Evolutionary conservation across 2,888 invertebrate species (phyloP).

Genomic region (Spialia ferax): DNA sequence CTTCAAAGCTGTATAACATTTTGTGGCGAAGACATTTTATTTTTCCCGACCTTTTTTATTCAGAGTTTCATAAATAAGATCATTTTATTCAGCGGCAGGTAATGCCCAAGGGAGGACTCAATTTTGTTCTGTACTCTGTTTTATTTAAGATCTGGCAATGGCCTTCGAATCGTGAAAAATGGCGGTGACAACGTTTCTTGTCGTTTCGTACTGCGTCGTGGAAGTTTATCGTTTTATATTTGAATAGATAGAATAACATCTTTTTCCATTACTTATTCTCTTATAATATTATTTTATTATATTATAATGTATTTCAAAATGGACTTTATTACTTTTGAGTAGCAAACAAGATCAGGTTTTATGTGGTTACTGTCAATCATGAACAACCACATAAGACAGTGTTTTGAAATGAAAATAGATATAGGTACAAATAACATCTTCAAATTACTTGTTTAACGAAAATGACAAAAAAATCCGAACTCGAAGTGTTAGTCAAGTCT

Average conservation of each 20-base stretch:
- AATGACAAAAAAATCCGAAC: too few relatives aligned
- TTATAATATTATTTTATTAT: too few relatives aligned
- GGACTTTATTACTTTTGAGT: too few relatives aligned
- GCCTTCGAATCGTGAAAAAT: slow-evolving; percentile 26
- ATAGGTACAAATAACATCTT: too few relatives aligned
- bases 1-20: slow-evolving; percentile 16
- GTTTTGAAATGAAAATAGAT: too few relatives aligned
- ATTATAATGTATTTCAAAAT: too few relatives aligned
- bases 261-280: too few relatives aligned
- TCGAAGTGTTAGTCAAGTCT: too few relatives aligned
- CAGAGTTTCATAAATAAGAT: slow-evolving; percentile 36
- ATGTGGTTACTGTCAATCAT: too few relatives aligned
- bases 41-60: slow-evolving; percentile 32
- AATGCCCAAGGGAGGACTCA: slow-evolving; percentile 31
- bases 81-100: slow-evolving; percentile 39
- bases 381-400: too few relatives aligned
- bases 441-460: too few relatives aligned
- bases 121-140: slow-evolving; percentile 28
- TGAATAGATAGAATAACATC: neutral
- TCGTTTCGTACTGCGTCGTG: neutral
- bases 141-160: slow-evolving; percentile 33
- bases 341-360: too few relatives aligned
- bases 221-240: neutral
- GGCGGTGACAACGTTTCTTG: neutral
- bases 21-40: slow-evolving; percentile 26